A percentile compares a stretch with the other conserved stretches of the same genome.
These are phyloP conservation scores for Orthosia cruda DNA, from an alignment of 2,888 invertebrate species.

Conservation along the genomic window DNA sequence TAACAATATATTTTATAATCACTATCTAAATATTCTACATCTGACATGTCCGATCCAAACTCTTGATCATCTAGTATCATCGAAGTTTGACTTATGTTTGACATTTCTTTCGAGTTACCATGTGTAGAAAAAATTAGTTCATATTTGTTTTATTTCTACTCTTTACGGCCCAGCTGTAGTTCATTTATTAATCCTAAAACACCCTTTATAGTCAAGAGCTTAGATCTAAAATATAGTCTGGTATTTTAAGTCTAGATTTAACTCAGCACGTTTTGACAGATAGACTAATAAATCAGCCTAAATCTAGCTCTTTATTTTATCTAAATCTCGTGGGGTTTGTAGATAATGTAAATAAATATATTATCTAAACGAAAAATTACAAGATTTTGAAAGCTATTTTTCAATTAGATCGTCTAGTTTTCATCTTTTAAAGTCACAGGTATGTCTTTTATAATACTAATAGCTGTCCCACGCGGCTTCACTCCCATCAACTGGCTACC, in stretches of 20 bases:
- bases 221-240: constrained; percentile 25
- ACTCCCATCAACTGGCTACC: too few species aligned
- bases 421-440: background rate
- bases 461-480: too few species aligned
- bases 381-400: background rate
- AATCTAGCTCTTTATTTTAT: constrained; percentile 2
- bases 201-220: constrained; percentile 19
- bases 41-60: too few species aligned
- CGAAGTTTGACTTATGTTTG: too few species aligned
- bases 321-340: constrained; percentile 1
- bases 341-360: background rate
- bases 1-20: too few species aligned
- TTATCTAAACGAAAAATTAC: background rate
- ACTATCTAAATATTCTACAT: too few species aligned
- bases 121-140: too few species aligned
- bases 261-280: constrained; percentile 10
- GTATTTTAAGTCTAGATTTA: constrained; percentile 35
- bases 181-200: constrained; percentile 19
- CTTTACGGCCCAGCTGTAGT: too few species aligned
- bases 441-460: too few species aligned
- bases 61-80: too few species aligned
- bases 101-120: too few species aligned
- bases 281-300: constrained; percentile 38
- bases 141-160: too few species aligned
- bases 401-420: background rate